Percentiles rank a stretch among this genome's conserved stretches.
phyloP scores from a whole-genome alignment of 2,888 invertebrate genomes.

The Cantharis flavilabris region DNA sequence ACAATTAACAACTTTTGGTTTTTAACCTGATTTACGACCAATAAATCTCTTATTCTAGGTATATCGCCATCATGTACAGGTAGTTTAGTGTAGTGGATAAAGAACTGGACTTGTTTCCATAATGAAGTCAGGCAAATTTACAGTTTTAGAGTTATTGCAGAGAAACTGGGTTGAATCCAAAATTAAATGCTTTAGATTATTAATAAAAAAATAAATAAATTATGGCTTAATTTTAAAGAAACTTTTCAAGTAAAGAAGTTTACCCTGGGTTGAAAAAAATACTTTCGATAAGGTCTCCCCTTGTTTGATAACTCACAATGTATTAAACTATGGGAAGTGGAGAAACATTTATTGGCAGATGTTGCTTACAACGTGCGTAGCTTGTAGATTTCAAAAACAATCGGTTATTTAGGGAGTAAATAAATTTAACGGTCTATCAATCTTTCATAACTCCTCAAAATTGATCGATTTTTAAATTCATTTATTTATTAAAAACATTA shows the following conservation, averaged over 20 bases:
- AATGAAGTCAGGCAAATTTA: no score
- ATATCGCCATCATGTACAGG: no score
- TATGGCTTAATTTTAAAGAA: neutral
- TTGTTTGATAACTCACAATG: slow-evolving; percentile 1
- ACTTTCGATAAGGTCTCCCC: neutral
- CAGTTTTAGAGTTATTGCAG: no score
- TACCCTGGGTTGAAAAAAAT: neutral
- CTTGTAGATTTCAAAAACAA: neutral
- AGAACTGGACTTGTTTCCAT: neutral
- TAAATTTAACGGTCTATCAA: neutral
- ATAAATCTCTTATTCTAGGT: neutral
- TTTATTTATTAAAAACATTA: neutral
- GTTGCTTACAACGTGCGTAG: slow-evolving; percentile 8
- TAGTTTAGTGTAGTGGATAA: neutral
- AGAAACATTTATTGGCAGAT: slow-evolving; percentile 12
- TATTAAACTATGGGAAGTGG: slow-evolving; percentile 11
- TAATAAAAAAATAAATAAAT: neutral
- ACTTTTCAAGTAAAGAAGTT: neutral
- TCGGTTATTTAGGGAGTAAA: neutral
- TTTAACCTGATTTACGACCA: neutral
- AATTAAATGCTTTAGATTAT: no score
- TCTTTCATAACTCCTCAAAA: neutral
- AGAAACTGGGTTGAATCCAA: no score
- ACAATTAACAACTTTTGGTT: neutral
- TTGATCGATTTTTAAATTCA: neutral